Evolutionary conservation across 2,888 invertebrate species (phyloP).

Genomic region (Ferdinandea cuprea): DNA sequence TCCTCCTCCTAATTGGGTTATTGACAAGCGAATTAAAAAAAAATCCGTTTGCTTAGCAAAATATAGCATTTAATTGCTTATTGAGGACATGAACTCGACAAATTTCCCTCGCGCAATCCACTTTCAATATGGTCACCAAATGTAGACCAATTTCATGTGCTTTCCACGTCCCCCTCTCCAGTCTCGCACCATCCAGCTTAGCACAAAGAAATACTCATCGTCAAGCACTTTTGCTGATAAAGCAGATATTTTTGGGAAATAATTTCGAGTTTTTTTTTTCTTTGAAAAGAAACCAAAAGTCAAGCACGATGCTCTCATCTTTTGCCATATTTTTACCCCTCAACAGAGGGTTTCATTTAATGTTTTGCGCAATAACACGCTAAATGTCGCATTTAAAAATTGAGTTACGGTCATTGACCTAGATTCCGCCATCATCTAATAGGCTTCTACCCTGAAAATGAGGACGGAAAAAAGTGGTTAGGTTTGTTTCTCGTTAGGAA

Average conservation of each 20-base stretch:
- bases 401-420: conserved; percentile 80
- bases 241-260: not conserved
- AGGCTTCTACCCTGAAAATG: conserved; percentile 38
- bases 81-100: conserved; percentile 14
- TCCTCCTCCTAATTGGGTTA: conserved; percentile 22
- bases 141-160: not conserved
- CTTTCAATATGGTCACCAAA: conserved; percentile 32
- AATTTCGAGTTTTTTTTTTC: not conserved
- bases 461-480: conserved; percentile 8
- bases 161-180: not conserved
- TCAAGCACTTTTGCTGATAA: conserved; percentile 4
- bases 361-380: conserved; percentile 69
- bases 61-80: conserved; percentile 8
- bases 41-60: conserved; percentile 11
- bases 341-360: conserved; percentile 2
- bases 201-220: conserved; percentile 4
- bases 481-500: not conserved
- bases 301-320: conserved; percentile 27
- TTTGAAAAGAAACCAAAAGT: not conserved
- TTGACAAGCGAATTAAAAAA: conserved; percentile 1
- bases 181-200: too few species aligned
- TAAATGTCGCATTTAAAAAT: conserved; percentile 71
- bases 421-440: conserved; percentile 75
- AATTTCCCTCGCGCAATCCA: not conserved
- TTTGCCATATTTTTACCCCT: not conserved